A percentile compares a stretch with the other conserved stretches of the same genome.
Evolutionary conservation across 2,113 vertebrate genomes (phyloP).

Genomic region (Heterochromis multidens): DNA sequence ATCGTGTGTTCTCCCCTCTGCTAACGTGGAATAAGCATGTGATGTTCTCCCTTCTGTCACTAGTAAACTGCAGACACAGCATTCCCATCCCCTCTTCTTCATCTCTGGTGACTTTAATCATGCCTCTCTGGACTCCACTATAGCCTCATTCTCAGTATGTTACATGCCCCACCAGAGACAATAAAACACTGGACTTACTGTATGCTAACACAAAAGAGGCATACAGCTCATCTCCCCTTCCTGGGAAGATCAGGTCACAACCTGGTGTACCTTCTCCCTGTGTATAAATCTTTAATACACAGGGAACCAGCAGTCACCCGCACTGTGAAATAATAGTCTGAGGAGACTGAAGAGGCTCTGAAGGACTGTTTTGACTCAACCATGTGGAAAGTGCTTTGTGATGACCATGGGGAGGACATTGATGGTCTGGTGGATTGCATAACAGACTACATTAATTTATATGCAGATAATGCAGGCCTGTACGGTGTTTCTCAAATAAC

Average conservation of each 20-base stretch:
- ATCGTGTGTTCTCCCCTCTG: too few species aligned
- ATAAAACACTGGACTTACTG: not conserved
- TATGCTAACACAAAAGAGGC: not conserved
- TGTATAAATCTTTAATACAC: not conserved
- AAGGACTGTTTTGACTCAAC: not conserved
- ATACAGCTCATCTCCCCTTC: not conserved
- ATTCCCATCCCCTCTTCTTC: not conserved
- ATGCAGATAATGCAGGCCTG: not conserved
- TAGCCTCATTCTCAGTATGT: not conserved
- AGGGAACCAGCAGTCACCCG: not conserved
- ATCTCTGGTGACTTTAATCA: not conserved
- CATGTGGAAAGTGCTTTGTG: not conserved
- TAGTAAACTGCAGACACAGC: not conserved
- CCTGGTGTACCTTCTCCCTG: too few species aligned
- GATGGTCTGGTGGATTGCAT: not conserved
- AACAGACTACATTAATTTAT: not conserved
- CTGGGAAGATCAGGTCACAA: too few species aligned
- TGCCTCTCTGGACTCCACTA: not conserved
- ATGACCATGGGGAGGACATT: not conserved
- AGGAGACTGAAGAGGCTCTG: not conserved
- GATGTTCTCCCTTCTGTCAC: too few species aligned
- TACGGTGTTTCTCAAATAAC: not conserved
- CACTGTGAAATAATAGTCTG: not conserved
- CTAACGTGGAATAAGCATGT: too few species aligned
- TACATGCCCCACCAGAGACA: not conserved